A percentile compares a stretch with the other conserved stretches of the same genome.
Evolutionary conservation across 2,888 invertebrate genomes (phyloP).

Genomic region (Fissipunctia ypsillon): DNA sequence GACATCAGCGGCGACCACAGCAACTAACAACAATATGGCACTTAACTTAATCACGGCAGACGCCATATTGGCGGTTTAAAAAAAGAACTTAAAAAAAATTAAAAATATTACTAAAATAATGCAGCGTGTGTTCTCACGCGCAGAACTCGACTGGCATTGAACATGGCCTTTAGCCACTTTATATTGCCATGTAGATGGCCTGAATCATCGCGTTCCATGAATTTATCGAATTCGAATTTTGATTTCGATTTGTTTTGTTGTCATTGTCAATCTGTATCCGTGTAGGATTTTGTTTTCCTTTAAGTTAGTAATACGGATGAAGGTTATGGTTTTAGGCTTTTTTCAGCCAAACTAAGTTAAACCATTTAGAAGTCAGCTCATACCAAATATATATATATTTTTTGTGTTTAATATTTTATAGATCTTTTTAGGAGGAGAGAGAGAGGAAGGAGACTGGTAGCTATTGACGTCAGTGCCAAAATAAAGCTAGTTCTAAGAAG

Average conservation of each 20-base stretch:
- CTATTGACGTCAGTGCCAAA: slow-evolving; percentile 4
- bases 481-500: background rate
- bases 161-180: slow-evolving; percentile 83
- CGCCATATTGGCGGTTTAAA: slow-evolving; percentile 80
- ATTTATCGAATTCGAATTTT: slow-evolving; percentile 68
- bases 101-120: slow-evolving; percentile 60
- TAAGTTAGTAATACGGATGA: slow-evolving; percentile 18
- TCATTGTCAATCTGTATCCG: slow-evolving; percentile 61
- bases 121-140: slow-evolving; percentile 76
- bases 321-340: slow-evolving; percentile 9
- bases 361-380: background rate
- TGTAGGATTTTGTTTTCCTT: slow-evolving; percentile 42
- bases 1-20: slow-evolving; percentile 81
- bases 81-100: slow-evolving; percentile 71
- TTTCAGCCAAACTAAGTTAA: background rate
- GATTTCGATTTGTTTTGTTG: slow-evolving; percentile 58
- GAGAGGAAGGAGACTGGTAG: background rate
- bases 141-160: slow-evolving; percentile 83
- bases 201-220: slow-evolving; percentile 78
- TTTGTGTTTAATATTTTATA: background rate
- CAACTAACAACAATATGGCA: slow-evolving; percentile 85
- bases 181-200: slow-evolving; percentile 77
- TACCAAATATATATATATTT: background rate
- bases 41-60: slow-evolving; percentile 87
- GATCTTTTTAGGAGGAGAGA: too few relatives aligned